Conservation (phyloP, 2,888 invertebrate genomes). For the Apodemia duryi region DNA sequence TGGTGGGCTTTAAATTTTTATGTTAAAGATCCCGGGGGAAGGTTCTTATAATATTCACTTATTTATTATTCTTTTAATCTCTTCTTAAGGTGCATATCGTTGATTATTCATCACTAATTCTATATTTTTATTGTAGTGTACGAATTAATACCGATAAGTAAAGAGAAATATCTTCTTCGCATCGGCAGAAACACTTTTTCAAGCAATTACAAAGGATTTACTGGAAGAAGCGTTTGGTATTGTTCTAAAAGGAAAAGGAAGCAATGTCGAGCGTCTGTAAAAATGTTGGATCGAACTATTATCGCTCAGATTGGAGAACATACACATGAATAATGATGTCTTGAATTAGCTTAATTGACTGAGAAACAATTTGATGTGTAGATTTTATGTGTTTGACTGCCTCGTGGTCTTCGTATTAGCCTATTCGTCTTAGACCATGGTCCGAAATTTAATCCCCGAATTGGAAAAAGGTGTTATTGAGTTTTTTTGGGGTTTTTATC, state of each 20-base stretch:
- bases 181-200: slow-evolving; percentile 36
- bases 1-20: too few species aligned
- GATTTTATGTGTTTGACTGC: too few species aligned
- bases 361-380: neutral
- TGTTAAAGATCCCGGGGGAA: too few species aligned
- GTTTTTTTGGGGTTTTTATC: too few species aligned
- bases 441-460: too few species aligned
- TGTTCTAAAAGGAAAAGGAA: slow-evolving; percentile 21
- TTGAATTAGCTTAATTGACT: neutral
- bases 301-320: slow-evolving; percentile 33
- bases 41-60: too few species aligned
- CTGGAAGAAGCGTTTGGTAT: slow-evolving; percentile 23
- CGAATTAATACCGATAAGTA: slow-evolving; percentile 21
- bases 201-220: slow-evolving; percentile 36
- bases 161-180: slow-evolving; percentile 20
- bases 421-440: too few species aligned
- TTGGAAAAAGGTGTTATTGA: too few species aligned
- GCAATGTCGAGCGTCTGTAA: slow-evolving; percentile 31
- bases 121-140: slow-evolving; percentile 14
- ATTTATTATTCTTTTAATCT: too few species aligned
- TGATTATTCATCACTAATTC: neutral
- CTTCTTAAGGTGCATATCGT: slow-evolving; percentile 22
- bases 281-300: slow-evolving; percentile 37
- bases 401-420: too few species aligned
- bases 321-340: slow-evolving; percentile 30